Evolutionary conservation across 2,888 invertebrate genomes (phyloP).

Genomic region (Tenthredo mesomela): DNA sequence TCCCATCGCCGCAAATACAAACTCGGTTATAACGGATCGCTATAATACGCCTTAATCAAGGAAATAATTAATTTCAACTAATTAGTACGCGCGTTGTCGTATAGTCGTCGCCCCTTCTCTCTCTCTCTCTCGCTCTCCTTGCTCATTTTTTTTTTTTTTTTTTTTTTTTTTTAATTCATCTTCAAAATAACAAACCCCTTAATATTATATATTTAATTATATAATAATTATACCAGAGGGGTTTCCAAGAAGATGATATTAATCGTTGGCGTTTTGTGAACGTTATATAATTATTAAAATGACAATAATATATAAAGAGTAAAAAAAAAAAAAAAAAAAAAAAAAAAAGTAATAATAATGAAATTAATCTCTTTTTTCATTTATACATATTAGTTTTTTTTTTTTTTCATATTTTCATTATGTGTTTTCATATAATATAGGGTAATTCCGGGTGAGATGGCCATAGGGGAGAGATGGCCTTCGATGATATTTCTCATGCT

Average conservation of each 20-base stretch:
- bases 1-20: neutral
- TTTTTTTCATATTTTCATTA: too few species aligned
- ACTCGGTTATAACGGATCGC: neutral
- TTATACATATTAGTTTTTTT: too few species aligned
- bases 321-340: neutral
- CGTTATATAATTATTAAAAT: neutral
- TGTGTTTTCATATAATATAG: too few species aligned
- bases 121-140: too few species aligned
- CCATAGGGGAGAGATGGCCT: too few species aligned
- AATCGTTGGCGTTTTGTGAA: neutral
- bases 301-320: neutral
- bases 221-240: neutral
- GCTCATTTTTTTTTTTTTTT: neutral
- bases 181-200: neutral
- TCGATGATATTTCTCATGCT: too few species aligned
- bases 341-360: neutral
- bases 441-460: too few species aligned
- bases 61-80: slow-evolving; percentile 10
- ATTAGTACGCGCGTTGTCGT: neutral
- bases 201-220: neutral
- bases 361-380: neutral
- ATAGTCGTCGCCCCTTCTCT: neutral
- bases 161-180: neutral
- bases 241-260: neutral
- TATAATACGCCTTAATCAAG: neutral